Base-by-base conservation (phyloP, 2,888 invertebrate species). In the Lypha dubia region DNA sequence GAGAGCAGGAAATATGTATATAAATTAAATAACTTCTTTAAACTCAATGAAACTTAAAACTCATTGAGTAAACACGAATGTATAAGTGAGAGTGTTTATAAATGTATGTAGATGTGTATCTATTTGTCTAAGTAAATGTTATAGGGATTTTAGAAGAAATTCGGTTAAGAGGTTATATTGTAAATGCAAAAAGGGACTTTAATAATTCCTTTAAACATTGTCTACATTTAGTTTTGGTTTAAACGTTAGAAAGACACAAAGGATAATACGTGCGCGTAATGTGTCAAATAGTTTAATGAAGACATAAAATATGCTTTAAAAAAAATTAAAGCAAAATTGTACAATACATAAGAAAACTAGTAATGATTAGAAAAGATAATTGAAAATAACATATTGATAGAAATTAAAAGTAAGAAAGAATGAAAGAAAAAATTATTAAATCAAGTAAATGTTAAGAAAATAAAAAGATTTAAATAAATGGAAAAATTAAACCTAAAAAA, bases 161-260 rank as follows among this genome's bases (percentile, higher is more conserved):
- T 81, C 81, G 81, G 81, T 84, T 81, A 84, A 74, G 84, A 84
- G 81, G 81, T 84, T 84, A 81, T 81, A 70, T 71, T 46, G 62
- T 73, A 74, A 74, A 79, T 53, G 60, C 65, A 73, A 60, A 73
- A 63, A 32, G 56, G 80, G 84, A 81, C 84, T 84, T 81, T 81
- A 84, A 81, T 74, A 81, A 77, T 81, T 74, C 77, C 75, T 77
- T 81, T 74, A 73, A 84, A 77, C 58, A 65, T 65, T 70, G 73
- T 63, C 68, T 44, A 77, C 77, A 74, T 87, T 91, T 89, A 91
- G 91, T 91, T 90, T 89, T 90, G 91, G 90, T 90, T 90, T 81
- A 90, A 90, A 91, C 91, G 90, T 90, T 91, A 90, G 91, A 91
- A 90, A 89, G 91, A 89, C 90, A 91, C 90, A 88, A 89, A 90